These are phyloP conservation scores for Dendrolimus houi DNA, from an alignment of 2,888 invertebrate species.

Conservation along the genomic window DNA sequence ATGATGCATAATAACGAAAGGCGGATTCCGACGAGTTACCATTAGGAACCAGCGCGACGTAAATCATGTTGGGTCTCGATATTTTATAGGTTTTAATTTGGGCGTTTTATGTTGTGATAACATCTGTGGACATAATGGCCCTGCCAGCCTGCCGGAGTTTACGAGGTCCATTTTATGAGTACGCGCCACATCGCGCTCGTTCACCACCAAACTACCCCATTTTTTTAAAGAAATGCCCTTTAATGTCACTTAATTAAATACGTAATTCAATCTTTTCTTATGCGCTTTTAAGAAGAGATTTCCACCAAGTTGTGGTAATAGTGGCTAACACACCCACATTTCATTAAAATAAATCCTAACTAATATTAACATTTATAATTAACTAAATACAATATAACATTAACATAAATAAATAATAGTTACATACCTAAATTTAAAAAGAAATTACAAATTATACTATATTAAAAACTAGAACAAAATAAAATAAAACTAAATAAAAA, in stretches of 20 bases:
- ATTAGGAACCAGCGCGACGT: conserved; percentile 35
- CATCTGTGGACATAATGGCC: conserved; percentile 55
- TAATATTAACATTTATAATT: no score
- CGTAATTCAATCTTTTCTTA: no score
- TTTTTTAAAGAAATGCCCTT: conserved; percentile 12
- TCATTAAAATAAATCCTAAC: no score
- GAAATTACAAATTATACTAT: no score
- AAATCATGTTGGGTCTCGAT: conserved; percentile 54
- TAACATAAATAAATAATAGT: no score
- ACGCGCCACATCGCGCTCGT: conserved; percentile 20
- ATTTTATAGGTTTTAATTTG: conserved; percentile 65
- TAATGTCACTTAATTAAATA: conserved; percentile 1
- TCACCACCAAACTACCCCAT: conserved; percentile 24
- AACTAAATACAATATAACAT: no score
- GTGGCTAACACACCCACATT: no score
- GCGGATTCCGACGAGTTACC: conserved; percentile 35
- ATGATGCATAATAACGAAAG: conserved; percentile 39
- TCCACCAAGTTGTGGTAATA: no score
- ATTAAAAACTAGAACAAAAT: no score
- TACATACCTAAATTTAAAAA: no score
- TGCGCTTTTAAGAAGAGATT: no score
- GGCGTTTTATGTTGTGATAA: conserved; percentile 67
- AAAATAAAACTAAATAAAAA: no score
- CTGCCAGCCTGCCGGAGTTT: conserved; percentile 37
- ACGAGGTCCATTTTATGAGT: conserved; percentile 46